These are phyloP conservation scores for Mola mola DNA, from an alignment of 2,113 vertebrate species.

Conservation along the genomic window DNA sequence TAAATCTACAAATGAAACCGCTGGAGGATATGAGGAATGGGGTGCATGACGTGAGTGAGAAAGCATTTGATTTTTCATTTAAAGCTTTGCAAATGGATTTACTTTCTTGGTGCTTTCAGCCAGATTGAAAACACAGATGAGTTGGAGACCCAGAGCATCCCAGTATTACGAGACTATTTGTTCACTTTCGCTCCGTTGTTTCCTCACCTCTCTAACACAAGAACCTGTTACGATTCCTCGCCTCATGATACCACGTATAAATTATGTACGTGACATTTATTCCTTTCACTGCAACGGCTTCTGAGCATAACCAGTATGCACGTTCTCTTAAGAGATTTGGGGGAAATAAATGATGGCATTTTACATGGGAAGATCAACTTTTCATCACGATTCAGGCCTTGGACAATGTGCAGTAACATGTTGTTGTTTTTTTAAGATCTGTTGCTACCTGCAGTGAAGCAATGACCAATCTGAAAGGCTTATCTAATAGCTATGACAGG, in stretches of 20 bases:
- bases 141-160: conserved; percentile 17
- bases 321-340: background rate
- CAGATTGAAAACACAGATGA: conserved; percentile 35
- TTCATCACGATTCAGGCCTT: no score
- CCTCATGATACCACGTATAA: background rate
- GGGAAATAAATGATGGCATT: background rate
- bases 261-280: background rate
- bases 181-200: background rate
- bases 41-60: conserved; percentile 5
- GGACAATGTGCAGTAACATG: no score
- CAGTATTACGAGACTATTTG: conserved; percentile 6
- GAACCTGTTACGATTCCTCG: background rate
- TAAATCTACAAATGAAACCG: conserved; percentile 32
- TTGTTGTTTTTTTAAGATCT: no score
- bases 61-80: conserved; percentile 49
- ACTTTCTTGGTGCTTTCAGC: no score
- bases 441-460: background rate
- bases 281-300: background rate
- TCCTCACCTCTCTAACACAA: background rate
- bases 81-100: conserved; percentile 39
- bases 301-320: no score
- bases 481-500: no score
- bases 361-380: no score
- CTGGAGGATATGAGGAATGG: conserved; percentile 19
- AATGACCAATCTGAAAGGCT: background rate